Base-by-base conservation (phyloP, 2,113 vertebrate species). In the Corvus moneduloides region DNA sequence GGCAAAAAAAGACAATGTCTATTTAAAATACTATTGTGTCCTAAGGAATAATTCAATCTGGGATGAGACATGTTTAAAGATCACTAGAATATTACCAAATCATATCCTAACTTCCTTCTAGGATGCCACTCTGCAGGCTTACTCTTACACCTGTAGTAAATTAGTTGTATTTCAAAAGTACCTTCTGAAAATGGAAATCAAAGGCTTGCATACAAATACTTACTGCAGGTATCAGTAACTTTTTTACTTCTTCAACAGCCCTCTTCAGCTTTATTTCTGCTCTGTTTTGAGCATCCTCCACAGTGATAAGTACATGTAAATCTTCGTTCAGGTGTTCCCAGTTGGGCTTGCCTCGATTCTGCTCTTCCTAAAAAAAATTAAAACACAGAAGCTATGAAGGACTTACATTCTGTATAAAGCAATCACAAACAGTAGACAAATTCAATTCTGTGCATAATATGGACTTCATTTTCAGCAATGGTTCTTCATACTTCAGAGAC, bases 321-420 rank as follows among this genome's bases (percentile, higher is more conserved):
- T 99, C 99, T 98, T 99, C 99, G 94, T 99, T 99, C 94, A 99
- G 99, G 92, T 99, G 99, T 91, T 99, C 99, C 99, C 99, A 99
- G 95, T 99, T 99, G 93, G 99, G 99, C 94, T 99, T 99, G 96
- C 99, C 99, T 98, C 99, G 97, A 95, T 99, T 99, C 98, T 99
- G 99, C 91, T 99, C 99, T 97, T 99, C 99, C 99, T 99, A 68
- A 76, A 98, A 95, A 92, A 54, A 87, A 75, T 11, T 2, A 83
- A 54, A 69, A 80, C 20, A 92, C 5, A 7, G 35, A 91, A 68
- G 20, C 32, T 59, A 41, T 89, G 62, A 94, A 76, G 18, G 30
- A 64, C 28, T 84, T 84, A 51, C 4, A 37, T 32, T 61, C 41
- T 20, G 3, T 30, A 68, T 11, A 52, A 64, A 55, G 11, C 30